Percentiles rank a stretch among this genome's conserved stretches.
phyloP scores from a whole-genome alignment of 2,797 vertebrate species.

The Thaleichthys pacificus region DNA sequence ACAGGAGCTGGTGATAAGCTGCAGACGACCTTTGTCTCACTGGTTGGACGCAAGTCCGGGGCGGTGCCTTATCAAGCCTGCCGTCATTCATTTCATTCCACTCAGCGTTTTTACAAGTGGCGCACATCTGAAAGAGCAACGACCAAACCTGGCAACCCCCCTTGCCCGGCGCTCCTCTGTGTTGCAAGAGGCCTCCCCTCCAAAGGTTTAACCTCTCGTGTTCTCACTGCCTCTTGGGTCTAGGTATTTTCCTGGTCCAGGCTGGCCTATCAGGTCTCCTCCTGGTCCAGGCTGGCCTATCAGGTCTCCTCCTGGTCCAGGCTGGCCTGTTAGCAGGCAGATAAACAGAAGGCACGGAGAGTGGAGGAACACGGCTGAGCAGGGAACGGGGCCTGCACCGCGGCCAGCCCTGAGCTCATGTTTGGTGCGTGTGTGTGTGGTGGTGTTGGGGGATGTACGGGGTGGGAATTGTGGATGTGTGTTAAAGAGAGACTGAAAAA shows the following conservation, averaged over 20 bases:
- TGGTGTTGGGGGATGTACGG: constrained; percentile 34
- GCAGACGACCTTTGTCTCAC: constrained; percentile 68
- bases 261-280: too few species aligned
- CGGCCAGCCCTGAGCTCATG: too few species aligned
- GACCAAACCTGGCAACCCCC: not conserved
- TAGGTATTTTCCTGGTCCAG: too few species aligned
- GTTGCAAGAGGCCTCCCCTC: constrained; percentile 64
- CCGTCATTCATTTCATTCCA: constrained; percentile 42
- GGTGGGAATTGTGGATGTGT: not conserved
- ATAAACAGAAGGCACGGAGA: constrained; percentile 74
- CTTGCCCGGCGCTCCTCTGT: constrained; percentile 23
- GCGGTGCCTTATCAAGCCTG: constrained; percentile 58
- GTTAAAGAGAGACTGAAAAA: not conserved
- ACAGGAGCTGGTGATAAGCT: constrained; percentile 55
- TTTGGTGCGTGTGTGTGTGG: constrained; percentile 10
- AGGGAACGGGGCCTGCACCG: constrained; percentile 55
- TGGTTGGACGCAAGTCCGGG: constrained; percentile 44
- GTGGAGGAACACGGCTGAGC: constrained; percentile 60
- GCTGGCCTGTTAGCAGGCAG: constrained; percentile 73
- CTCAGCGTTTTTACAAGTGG: constrained; percentile 38
- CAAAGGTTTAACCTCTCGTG: constrained; percentile 42
- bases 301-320: too few species aligned
- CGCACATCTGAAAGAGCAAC: constrained; percentile 51
- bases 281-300: too few species aligned
- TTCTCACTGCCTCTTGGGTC: not conserved